Evolutionary conservation across 2,113 vertebrate genomes (phyloP).

Genomic region (Synchiropus splendidus): DNA sequence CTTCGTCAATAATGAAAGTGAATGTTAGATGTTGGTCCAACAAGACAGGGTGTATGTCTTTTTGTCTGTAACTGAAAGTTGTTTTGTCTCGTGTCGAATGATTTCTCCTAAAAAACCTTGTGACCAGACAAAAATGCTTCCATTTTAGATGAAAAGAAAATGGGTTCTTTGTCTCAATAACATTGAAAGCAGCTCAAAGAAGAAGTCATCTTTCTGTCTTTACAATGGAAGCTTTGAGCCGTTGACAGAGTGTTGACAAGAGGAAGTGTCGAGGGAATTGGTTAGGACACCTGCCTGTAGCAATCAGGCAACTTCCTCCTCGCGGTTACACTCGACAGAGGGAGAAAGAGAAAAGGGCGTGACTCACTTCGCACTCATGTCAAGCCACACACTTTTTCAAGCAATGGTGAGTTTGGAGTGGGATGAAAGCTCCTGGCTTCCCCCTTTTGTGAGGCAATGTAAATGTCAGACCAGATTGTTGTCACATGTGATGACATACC

Average conservation of each 20-base stretch:
- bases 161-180: neutral
- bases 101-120: neutral
- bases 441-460: constrained; percentile 32
- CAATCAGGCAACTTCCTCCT: constrained; percentile 53
- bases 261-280: constrained; percentile 51
- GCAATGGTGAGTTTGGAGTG: constrained; percentile 29
- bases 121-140: neutral
- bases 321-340: constrained; percentile 23
- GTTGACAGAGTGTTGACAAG: constrained; percentile 43
- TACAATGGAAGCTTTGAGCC: constrained; percentile 12
- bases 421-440: constrained; percentile 29
- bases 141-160: neutral
- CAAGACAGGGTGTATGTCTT: too few relatives aligned
- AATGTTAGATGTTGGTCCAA: too few relatives aligned
- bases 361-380: constrained; percentile 36
- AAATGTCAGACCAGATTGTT: constrained; percentile 28
- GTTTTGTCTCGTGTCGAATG: too few relatives aligned
- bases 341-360: constrained; percentile 7
- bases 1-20: too few relatives aligned
- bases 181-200: neutral
- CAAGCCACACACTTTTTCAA: constrained; percentile 31
- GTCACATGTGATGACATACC: constrained; percentile 26
- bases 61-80: too few relatives aligned
- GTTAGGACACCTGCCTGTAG: constrained; percentile 62
- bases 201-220: neutral